Base-by-base conservation (phyloP, 2,113 vertebrate species). In the Spheniscus mendiculus region DNA sequence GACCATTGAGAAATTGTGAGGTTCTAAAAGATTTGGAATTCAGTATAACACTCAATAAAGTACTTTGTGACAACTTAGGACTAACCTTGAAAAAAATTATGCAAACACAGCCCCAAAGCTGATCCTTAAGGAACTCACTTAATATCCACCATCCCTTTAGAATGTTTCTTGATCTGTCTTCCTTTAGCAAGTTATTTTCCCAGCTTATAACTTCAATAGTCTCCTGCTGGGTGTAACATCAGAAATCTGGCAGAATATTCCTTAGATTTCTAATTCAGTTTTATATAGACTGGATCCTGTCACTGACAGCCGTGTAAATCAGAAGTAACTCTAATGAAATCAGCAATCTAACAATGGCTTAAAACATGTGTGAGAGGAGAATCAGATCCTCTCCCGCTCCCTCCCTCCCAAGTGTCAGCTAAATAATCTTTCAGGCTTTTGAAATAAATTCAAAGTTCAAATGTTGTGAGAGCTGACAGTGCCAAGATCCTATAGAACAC, bases 401-500 rank as follows among this genome's bases (percentile, higher is more conserved):
- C 36, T 87, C 36, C n/a, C 32, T 84, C 61, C 81, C 66, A 87
- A 91, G n/a, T 72, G 77, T 93, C 78, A 96, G 66, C 62, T 97
- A 96, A 96, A 95, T 83, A 91, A 85, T 58, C 45, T 88, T 90
- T 91, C 58, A 88, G 45, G 55, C 70, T 93, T 97, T 97, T 95
- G 91, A 97, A 95, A 96, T 77, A 91, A 77, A 97, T 91, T 95
- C 50, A 40, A 59, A 90, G 92, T 92, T 95, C 94, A 90, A 90
- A 95, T 85, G 30, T 36, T 97, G 49, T 73, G 71, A 72, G 63
- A 72, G 44, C 29, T 91, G 87, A 96, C 78, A 71, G 66, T 91
- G 96, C 97, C 96, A 97, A 96, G 91, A 91, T 89, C 77, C 77
- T 96, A 93, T 90, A 76, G 87, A 94, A 84, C n/a, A 91, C 91